phyloP scores from a whole-genome alignment of 1,140 invertebrate species.

The Bombus fervidus region DNA sequence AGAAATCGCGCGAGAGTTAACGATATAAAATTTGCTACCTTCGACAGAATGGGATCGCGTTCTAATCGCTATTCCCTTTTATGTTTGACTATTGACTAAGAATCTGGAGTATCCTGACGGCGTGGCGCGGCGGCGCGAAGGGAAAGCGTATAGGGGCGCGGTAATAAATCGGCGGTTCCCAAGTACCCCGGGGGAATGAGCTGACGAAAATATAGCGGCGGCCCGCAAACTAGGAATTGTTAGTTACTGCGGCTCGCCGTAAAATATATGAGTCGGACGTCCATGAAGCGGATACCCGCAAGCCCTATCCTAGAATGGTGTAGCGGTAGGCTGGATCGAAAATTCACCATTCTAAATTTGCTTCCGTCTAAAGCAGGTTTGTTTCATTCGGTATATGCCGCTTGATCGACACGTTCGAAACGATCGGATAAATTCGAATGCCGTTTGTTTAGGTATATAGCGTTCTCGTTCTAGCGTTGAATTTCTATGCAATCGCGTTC shows the following conservation, averaged over 20 bases:
- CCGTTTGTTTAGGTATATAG: background rate
- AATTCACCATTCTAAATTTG: constrained; percentile 56
- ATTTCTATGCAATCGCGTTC: background rate
- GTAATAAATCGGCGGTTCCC: constrained; percentile 65
- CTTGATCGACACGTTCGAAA: constrained; percentile 23
- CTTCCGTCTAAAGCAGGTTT: background rate
- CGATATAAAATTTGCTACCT: background rate
- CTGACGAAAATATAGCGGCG: constrained; percentile 73
- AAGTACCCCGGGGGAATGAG: constrained; percentile 65
- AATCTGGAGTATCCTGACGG: constrained; percentile 23
- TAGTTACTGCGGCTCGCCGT: constrained; percentile 72
- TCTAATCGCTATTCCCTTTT: constrained; percentile 18
- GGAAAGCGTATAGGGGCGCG: constrained; percentile 1
- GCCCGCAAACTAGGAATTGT: constrained; percentile 75
- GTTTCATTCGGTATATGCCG: background rate
- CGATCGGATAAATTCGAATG: constrained; percentile 32
- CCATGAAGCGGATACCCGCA: constrained; percentile 67
- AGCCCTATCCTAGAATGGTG: constrained; percentile 57
- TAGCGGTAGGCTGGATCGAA: constrained; percentile 53
- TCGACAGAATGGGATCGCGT: background rate
- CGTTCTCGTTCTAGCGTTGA: no score
- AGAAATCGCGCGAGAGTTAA: background rate
- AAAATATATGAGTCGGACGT: constrained; percentile 66
- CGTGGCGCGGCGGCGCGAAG: background rate
- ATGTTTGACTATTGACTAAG: constrained; percentile 50